phyloP scores from a whole-genome alignment of 2,113 vertebrate genomes.

The Collichthys lucidus region DNA sequence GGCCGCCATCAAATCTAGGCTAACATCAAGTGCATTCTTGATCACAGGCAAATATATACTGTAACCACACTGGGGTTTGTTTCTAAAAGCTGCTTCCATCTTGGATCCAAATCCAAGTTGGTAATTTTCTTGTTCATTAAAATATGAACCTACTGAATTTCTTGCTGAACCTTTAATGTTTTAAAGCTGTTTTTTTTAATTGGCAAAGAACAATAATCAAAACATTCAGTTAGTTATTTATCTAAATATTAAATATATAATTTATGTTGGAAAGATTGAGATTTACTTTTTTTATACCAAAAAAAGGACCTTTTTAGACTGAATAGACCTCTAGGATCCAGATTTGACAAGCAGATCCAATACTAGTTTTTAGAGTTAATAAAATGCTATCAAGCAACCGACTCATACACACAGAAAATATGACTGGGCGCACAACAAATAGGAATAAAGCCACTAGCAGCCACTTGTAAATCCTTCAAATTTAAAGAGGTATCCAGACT shows the following conservation, averaged over 20 bases:
- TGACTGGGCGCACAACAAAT: not conserved
- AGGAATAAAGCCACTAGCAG: not conserved
- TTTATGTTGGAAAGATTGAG: not conserved
- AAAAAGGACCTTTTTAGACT: not conserved
- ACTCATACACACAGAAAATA: not conserved
- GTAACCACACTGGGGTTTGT: not conserved
- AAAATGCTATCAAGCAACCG: not conserved
- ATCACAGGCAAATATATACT: constrained; percentile 6
- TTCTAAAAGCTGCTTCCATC: constrained; percentile 6
- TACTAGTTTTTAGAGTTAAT: constrained; percentile 3
- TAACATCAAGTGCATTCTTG: constrained; percentile 47
- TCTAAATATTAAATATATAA: not conserved
- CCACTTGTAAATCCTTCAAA: not conserved
- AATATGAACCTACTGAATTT: not conserved
- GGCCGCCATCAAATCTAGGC: constrained; percentile 57
- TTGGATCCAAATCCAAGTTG: not conserved
- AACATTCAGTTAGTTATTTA: not conserved
- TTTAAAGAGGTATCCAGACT: constrained; percentile 14
- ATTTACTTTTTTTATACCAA: not conserved
- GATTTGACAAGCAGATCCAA: not conserved
- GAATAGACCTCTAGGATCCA: not conserved
- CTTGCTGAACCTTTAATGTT: not conserved
- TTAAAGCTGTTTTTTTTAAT: not conserved
- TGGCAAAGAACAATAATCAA: not conserved
- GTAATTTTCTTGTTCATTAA: not conserved